These are phyloP conservation scores for Dryomyza anilis DNA, from an alignment of 2,888 invertebrate species.

Conservation along the genomic window DNA sequence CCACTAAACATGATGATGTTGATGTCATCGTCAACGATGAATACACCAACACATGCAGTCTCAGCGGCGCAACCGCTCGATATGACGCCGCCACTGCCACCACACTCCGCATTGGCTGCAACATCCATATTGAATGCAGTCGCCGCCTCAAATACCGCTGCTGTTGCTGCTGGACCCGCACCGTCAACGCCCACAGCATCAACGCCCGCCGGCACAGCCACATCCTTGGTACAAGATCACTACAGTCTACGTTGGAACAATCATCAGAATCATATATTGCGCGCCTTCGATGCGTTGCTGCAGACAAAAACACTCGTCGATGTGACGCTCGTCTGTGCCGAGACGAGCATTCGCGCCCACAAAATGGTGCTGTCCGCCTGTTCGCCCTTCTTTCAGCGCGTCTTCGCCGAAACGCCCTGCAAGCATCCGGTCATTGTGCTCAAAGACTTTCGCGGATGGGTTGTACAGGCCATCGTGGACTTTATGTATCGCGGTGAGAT, in stretches of 20 bases:
- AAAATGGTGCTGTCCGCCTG: conserved; percentile 88
- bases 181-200: conserved; percentile 15
- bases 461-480: conserved; percentile 87
- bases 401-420: conserved; percentile 90
- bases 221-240: conserved; percentile 71
- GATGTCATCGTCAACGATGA: conserved; percentile 26
- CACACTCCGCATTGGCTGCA: conserved; percentile 31
- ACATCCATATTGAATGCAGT: conserved; percentile 23
- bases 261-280: conserved; percentile 85
- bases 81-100: conserved; percentile 18
- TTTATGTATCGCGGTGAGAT: conserved; percentile 95
- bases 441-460: conserved; percentile 88
- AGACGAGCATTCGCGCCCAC: conserved; percentile 84
- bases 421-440: conserved; percentile 92
- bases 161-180: conserved; percentile 8
- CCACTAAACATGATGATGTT: conserved; percentile 44
- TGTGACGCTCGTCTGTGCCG: conserved; percentile 87
- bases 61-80: not conserved
- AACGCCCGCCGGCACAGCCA: conserved; percentile 34
- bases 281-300: conserved; percentile 86
- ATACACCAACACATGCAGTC: not conserved
- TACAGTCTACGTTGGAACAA: conserved; percentile 94
- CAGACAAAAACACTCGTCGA: conserved; percentile 87
- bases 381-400: conserved; percentile 87
- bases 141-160: not conserved